These are phyloP conservation scores for Tetragnatha montana DNA, from an alignment of 2,888 invertebrate genomes.

Conservation along the genomic window DNA sequence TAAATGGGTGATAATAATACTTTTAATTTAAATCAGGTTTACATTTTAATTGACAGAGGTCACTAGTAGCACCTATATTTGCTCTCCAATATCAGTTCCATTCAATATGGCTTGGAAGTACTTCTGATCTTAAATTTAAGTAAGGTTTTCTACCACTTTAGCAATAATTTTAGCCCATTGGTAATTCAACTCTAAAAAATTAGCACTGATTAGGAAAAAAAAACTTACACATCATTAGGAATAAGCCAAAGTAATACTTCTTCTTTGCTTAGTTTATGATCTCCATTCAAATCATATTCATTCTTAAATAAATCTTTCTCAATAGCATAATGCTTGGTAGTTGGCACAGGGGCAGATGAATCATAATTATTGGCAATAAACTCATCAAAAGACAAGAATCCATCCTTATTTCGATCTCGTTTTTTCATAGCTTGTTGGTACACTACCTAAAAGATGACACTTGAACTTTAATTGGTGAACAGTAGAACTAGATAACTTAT, in stretches of 20 bases:
- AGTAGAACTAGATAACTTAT: no score
- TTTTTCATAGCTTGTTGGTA: slow-evolving; percentile 86
- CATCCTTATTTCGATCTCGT: slow-evolving; percentile 90
- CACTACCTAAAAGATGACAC: slow-evolving; percentile 71
- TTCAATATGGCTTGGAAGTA: no score
- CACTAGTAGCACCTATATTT: no score
- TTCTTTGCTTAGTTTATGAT: slow-evolving; percentile 85
- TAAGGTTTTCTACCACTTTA: no score
- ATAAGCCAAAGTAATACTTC: slow-evolving; percentile 94
- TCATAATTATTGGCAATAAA: slow-evolving; percentile 81
- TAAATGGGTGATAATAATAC: no score
- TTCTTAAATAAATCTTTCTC: slow-evolving; percentile 90
- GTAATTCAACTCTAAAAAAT: no score
- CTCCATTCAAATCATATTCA: slow-evolving; percentile 88
- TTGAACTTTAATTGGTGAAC: background rate
- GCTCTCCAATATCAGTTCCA: no score
- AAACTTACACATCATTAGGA: slow-evolving; percentile 89
- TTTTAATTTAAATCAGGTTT: no score
- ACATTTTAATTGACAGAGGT: no score
- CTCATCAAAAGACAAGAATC: slow-evolving; percentile 89
- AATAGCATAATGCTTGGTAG: slow-evolving; percentile 81
- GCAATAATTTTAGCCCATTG: no score
- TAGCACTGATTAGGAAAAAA: no score
- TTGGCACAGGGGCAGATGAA: slow-evolving; percentile 34
- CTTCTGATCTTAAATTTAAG: no score